Conservation (phyloP, 2,888 invertebrate genomes). For the Lottia scabra region DNA sequence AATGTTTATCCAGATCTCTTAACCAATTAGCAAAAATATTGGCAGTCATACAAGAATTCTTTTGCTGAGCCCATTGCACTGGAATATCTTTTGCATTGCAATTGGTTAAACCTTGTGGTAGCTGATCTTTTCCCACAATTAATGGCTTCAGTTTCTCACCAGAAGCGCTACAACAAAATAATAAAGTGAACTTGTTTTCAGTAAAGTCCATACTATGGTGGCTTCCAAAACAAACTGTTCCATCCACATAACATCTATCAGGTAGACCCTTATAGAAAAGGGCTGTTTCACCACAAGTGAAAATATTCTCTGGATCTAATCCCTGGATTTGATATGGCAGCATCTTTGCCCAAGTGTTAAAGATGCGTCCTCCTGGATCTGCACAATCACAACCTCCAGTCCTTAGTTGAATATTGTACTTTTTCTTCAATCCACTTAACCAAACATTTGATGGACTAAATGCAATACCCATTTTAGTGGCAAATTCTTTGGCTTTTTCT, state of each 20-base stretch:
- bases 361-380: neutral
- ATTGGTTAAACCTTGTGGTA: constrained; percentile 5
- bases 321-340: constrained; percentile 27
- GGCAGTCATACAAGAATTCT: constrained; percentile 23
- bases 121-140: constrained; percentile 12
- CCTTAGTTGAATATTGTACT: constrained; percentile 12
- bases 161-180: constrained; percentile 26
- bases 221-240: constrained; percentile 18
- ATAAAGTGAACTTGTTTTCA: constrained; percentile 22
- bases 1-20: constrained; percentile 20
- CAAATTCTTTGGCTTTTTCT: constrained; percentile 27
- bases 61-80: constrained; percentile 20
- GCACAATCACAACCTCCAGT: neutral
- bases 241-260: constrained; percentile 24
- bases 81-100: constrained; percentile 17
- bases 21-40: constrained; percentile 26
- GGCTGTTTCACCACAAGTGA: constrained; percentile 27
- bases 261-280: constrained; percentile 30
- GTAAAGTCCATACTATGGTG: constrained; percentile 16
- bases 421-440: constrained; percentile 17
- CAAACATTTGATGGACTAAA: constrained; percentile 16
- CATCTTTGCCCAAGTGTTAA: constrained; percentile 26
- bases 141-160: constrained; percentile 28
- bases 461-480: constrained; percentile 19
- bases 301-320: constrained; percentile 29